Conservation (phyloP, 2,113 vertebrate species). For the Eurystomus gularis region DNA sequence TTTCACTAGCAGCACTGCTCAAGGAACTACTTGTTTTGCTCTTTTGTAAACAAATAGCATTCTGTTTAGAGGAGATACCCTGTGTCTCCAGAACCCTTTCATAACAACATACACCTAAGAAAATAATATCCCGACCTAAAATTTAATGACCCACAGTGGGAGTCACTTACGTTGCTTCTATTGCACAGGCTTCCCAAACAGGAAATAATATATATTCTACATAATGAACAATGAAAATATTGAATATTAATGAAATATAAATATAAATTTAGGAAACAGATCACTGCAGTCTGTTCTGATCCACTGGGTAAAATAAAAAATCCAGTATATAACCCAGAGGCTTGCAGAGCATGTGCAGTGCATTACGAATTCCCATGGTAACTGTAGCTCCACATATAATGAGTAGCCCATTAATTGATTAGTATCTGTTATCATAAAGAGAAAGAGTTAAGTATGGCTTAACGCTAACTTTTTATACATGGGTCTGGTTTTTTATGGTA, state of each 20-base stretch:
- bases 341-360: neutral
- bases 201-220: neutral
- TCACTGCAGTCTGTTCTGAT: neutral
- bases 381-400: neutral
- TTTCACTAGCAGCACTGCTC: neutral
- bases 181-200: neutral
- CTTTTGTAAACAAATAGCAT: neutral
- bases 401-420: neutral
- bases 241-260: constrained; percentile 36
- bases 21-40: neutral
- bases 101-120: neutral
- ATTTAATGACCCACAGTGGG: constrained; percentile 41
- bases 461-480: neutral
- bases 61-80: neutral
- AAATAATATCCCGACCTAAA: constrained; percentile 9
- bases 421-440: neutral
- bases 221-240: constrained; percentile 5
- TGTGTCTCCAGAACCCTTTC: neutral
- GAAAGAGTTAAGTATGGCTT: neutral
- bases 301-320: neutral
- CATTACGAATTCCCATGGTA: neutral
- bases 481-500: neutral
- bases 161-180: neutral
- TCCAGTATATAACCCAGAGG: neutral
- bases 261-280: neutral